phyloP scores from a whole-genome alignment of 2,113 vertebrate species.

The human (Homo sapiens) region DNA sequence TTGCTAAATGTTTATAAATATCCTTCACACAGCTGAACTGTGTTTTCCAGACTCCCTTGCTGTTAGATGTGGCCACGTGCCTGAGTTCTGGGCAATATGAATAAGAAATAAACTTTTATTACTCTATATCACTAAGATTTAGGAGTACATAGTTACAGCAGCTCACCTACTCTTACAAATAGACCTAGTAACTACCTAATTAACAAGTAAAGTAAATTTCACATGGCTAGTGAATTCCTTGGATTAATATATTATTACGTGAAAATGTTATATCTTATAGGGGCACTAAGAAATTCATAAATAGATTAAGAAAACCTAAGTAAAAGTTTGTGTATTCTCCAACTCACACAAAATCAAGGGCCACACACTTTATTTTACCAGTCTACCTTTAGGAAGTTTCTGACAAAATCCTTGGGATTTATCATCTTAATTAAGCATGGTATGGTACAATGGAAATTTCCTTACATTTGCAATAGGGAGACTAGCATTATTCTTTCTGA shows the following conservation, averaged over 20 bases:
- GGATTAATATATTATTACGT: background rate
- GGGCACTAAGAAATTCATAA: background rate
- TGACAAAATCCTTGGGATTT: background rate
- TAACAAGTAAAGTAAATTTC: background rate
- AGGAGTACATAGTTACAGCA: background rate
- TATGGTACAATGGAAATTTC: background rate
- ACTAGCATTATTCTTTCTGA: background rate
- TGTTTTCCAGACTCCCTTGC: background rate
- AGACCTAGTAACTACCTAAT: background rate
- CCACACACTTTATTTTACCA: background rate
- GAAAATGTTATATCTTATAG: background rate
- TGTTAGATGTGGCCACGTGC: background rate
- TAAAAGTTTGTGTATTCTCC: background rate
- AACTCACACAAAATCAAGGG: background rate
- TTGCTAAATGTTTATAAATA: background rate
- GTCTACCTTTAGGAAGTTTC: background rate
- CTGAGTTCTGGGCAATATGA: background rate
- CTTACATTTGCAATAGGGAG: background rate
- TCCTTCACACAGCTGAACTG: background rate
- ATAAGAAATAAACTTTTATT: background rate
- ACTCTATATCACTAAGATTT: background rate
- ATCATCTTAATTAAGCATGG: background rate
- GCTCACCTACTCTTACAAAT: background rate
- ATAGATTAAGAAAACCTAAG: background rate
- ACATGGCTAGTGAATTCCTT: background rate